These are phyloP conservation scores for Drosophila merina DNA, from an alignment of 2,888 invertebrate genomes.

Conservation along the genomic window DNA sequence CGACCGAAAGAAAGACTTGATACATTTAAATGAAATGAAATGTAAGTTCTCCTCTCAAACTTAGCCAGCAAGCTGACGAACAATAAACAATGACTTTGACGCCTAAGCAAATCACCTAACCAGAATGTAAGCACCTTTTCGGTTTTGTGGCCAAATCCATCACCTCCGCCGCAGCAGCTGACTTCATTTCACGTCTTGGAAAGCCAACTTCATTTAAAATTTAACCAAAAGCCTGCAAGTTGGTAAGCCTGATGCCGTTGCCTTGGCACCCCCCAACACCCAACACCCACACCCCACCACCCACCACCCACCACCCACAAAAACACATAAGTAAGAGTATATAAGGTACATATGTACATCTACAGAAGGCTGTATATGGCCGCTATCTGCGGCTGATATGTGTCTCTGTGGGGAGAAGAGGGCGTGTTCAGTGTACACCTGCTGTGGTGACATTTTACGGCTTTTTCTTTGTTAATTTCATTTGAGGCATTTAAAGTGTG, in stretches of 20 bases:
- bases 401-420: slow-evolving; percentile 9
- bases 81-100: not conserved
- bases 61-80: no score
- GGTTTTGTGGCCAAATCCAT: not conserved
- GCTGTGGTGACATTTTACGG: slow-evolving; percentile 78
- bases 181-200: slow-evolving; percentile 19
- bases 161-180: not conserved
- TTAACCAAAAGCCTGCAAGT: slow-evolving; percentile 56
- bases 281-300: not conserved
- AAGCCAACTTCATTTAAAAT: slow-evolving; percentile 63
- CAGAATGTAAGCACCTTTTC: slow-evolving; percentile 14
- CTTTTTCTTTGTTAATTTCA: slow-evolving; percentile 77
- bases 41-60: no score
- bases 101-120: not conserved
- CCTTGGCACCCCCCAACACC: slow-evolving; percentile 37
- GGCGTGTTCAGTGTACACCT: slow-evolving; percentile 51
- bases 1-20: no score
- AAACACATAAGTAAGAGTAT: slow-evolving; percentile 1
- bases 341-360: not conserved
- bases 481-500: slow-evolving; percentile 77
- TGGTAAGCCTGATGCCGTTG: slow-evolving; percentile 52
- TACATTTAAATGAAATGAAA: no score
- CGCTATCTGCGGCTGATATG: slow-evolving; percentile 21
- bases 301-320: slow-evolving; percentile 14
- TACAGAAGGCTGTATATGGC: not conserved